Evolutionary conservation across 2,113 vertebrate species (phyloP).

Genomic region (Micromys minutus): DNA sequence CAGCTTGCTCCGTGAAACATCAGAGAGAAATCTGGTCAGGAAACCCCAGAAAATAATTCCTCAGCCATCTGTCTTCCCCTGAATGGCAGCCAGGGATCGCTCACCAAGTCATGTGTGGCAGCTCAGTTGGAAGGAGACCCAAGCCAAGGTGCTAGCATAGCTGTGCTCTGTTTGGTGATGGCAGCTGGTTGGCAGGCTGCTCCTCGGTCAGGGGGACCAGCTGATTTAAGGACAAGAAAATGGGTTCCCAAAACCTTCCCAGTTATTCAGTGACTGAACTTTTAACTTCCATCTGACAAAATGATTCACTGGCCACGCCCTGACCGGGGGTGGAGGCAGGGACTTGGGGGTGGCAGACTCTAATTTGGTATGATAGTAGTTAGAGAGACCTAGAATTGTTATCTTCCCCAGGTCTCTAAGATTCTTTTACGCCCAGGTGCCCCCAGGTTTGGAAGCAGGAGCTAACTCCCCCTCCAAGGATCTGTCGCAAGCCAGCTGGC

Average conservation of each 20-base stretch:
- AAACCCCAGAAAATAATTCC: conserved; percentile 67
- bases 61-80: conserved; percentile 73
- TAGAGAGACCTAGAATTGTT: not conserved
- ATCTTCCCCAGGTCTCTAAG: not conserved
- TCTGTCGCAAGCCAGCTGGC: conserved; percentile 34
- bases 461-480: conserved; percentile 15
- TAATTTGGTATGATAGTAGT: not conserved
- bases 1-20: conserved; percentile 35
- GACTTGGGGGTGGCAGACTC: not conserved
- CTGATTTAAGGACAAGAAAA: conserved; percentile 31
- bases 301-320: not conserved
- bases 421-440: not conserved
- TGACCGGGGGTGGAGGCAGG: not conserved
- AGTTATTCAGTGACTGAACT: not conserved
- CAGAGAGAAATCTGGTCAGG: conserved; percentile 71
- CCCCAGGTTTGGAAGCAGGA: not conserved
- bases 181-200: conserved; percentile 48
- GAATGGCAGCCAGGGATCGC: conserved; percentile 70
- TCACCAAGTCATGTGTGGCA: conserved; percentile 45
- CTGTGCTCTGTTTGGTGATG: not conserved
- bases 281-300: not conserved
- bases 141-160: not conserved
- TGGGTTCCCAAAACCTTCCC: not conserved
- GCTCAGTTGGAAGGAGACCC: not conserved
- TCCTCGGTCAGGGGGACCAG: conserved; percentile 30